Evolutionary conservation across 2,113 vertebrate species (phyloP).

Genomic region (Cynocephalus volans): DNA sequence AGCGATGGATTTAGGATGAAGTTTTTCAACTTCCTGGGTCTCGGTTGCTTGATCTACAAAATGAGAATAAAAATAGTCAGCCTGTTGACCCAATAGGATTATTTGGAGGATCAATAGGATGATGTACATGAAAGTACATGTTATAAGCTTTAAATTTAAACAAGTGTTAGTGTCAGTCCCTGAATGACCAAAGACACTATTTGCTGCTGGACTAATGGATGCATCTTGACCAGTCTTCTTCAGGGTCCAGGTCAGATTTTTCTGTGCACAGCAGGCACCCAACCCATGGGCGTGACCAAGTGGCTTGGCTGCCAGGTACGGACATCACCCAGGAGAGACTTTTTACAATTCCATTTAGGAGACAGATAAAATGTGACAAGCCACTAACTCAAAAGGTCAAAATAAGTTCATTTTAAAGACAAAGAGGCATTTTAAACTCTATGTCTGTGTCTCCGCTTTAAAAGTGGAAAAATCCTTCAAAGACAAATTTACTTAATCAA

Average conservation of each 20-base stretch:
- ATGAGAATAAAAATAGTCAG: not conserved
- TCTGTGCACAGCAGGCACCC: not conserved
- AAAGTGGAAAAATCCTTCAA: constrained; percentile 70
- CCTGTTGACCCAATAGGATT: not conserved
- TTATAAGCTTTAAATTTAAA: not conserved
- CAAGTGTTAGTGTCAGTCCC: not conserved
- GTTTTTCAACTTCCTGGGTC: not conserved
- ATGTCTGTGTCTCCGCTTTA: constrained; percentile 49
- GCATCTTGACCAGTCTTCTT: not conserved
- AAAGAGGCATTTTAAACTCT: constrained; percentile 59
- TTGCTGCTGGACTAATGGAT: not conserved
- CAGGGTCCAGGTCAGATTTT: not conserved
- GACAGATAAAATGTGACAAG: constrained; percentile 78
- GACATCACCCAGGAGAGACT: constrained; percentile 49
- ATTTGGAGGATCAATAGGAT: not conserved
- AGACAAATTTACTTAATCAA: constrained; percentile 76
- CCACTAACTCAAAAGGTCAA: constrained; percentile 77
- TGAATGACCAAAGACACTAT: not conserved
- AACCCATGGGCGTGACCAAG: not conserved
- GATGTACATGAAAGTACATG: not conserved
- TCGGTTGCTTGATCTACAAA: constrained; percentile 9
- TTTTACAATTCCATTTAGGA: constrained; percentile 73
- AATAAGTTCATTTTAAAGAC: constrained; percentile 76
- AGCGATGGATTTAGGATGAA: not conserved
- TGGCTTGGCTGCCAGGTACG: not conserved